phyloP scores from a whole-genome alignment of 2,888 invertebrate species.

The Pyrgus malvae region DNA sequence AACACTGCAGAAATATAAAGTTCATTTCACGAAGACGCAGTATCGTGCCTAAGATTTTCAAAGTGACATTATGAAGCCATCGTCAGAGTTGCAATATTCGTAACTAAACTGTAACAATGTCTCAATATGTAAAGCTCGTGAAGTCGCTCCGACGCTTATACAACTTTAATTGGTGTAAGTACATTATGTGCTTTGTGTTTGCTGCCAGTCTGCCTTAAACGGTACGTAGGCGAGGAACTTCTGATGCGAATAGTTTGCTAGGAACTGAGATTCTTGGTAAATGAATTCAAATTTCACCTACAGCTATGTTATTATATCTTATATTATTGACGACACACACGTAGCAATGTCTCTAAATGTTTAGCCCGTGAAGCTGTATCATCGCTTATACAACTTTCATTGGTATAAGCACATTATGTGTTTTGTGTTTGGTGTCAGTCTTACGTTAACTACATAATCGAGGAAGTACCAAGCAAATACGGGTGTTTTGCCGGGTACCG shows the following conservation, averaged over 20 bases:
- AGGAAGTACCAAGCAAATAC: no score
- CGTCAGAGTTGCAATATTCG: no score
- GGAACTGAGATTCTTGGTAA: constrained; percentile 5
- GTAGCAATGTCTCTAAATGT: neutral
- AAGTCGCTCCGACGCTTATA: constrained; percentile 16
- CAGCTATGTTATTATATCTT: neutral
- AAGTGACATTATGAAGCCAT: no score
- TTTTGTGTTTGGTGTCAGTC: no score
- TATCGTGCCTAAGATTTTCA: no score
- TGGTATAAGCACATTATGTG: no score
- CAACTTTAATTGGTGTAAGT: constrained; percentile 26
- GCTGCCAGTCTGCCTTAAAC: constrained; percentile 19
- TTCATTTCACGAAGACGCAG: no score
- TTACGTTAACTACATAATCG: no score
- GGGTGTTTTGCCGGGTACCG: no score
- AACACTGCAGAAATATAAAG: no score
- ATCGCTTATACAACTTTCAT: no score
- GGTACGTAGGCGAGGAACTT: constrained; percentile 14
- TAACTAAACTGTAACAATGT: constrained; percentile 15
- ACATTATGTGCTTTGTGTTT: constrained; percentile 23
- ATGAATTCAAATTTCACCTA: constrained; percentile 10
- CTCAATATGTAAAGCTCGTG: constrained; percentile 15
- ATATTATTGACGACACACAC: neutral
- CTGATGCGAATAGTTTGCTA: constrained; percentile 11
- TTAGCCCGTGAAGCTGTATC: no score